These are phyloP conservation scores for Montipora foliosa DNA, from an alignment of 64 coral and sea anemone genomes.

Conservation along the genomic window DNA sequence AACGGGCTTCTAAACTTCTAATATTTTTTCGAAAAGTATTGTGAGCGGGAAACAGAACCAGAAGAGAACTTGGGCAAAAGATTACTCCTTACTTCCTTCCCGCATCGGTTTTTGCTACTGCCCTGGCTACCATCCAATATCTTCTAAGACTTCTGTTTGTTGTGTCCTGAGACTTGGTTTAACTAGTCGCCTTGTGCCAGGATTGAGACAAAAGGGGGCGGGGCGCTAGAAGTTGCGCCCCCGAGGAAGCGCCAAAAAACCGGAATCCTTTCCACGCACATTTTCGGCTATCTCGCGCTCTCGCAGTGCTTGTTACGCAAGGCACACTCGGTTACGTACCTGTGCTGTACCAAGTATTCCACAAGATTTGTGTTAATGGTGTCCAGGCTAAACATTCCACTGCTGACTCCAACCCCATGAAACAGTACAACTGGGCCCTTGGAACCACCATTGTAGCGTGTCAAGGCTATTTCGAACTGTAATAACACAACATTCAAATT, in stretches of 20 bases:
- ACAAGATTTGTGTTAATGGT: conserved; percentile 61
- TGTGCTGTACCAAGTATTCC: conserved; percentile 54
- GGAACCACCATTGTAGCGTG: conserved; percentile 21
- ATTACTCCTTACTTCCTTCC: not conserved
- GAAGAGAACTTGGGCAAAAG: not conserved
- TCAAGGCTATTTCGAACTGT: conserved; percentile 51
- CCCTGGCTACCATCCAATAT: not conserved
- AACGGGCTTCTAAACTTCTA: not conserved
- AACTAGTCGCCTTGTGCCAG: not conserved
- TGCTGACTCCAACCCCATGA: conserved; percentile 57
- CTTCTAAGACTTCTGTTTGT: not conserved
- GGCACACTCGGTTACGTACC: not conserved
- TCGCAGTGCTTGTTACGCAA: not conserved
- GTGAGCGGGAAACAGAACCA: not conserved
- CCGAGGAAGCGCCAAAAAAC: not conserved
- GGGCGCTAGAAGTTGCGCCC: not conserved
- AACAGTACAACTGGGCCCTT: conserved; percentile 68
- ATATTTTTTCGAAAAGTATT: not conserved
- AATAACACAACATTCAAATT: not conserved
- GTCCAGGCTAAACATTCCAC: conserved; percentile 62
- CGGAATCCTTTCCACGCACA: not conserved
- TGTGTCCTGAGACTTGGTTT: not conserved
- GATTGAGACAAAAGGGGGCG: not conserved
- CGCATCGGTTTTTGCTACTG: not conserved
- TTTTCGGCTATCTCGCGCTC: not conserved